A percentile compares a stretch with the other conserved stretches of the same genome.
These are phyloP conservation scores for Baccha elongata DNA, from an alignment of 2,888 invertebrate genomes.

Conservation along the genomic window DNA sequence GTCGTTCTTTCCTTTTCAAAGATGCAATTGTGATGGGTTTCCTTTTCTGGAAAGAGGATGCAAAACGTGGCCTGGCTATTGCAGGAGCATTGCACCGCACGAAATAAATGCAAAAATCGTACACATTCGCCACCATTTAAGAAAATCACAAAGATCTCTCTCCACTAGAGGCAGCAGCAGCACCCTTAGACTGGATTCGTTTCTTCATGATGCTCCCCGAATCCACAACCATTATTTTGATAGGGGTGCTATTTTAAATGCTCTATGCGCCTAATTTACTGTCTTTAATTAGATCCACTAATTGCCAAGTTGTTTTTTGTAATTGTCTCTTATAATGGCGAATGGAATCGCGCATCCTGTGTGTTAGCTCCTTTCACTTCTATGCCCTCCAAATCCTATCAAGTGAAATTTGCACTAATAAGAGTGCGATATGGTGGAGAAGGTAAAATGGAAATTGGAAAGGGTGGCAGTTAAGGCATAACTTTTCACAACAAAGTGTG, in stretches of 20 bases:
- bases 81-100: conserved; percentile 31
- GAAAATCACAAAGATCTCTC: conserved; percentile 45
- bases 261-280: conserved; percentile 76
- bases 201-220: background rate
- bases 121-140: conserved; percentile 50
- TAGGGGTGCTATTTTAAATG: conserved; percentile 72
- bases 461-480: conserved; percentile 50
- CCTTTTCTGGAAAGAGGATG: conserved; percentile 6
- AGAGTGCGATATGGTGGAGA: conserved; percentile 7
- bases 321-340: conserved; percentile 74
- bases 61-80: conserved; percentile 38
- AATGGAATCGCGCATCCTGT: conserved; percentile 67
- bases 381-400: conserved; percentile 16
- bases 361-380: conserved; percentile 37
- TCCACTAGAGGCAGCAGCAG: conserved; percentile 3
- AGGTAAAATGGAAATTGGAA: background rate
- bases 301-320: conserved; percentile 77
- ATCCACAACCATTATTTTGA: conserved; percentile 42
- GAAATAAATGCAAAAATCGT: conserved; percentile 60
- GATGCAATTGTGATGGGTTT: conserved; percentile 47
- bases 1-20: conserved; percentile 34
- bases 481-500: conserved; percentile 55
- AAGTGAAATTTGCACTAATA: conserved; percentile 51
- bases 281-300: conserved; percentile 78
- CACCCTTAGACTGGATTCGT: conserved; percentile 17